phyloP scores from a whole-genome alignment of 2,113 vertebrate species.

The Puffinus mauretanicus region DNA sequence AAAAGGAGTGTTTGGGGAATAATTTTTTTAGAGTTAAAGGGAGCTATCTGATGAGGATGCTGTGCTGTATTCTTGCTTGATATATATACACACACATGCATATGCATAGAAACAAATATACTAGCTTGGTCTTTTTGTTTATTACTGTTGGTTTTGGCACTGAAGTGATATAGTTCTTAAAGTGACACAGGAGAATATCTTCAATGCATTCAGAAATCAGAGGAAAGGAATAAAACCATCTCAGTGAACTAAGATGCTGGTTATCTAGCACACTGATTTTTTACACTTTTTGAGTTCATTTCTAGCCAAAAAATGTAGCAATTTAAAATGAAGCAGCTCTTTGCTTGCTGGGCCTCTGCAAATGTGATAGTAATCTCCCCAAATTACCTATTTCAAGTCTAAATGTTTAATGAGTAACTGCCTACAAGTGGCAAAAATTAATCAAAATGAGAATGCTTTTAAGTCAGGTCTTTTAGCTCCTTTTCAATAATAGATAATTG shows the following conservation, averaged over 20 bases:
- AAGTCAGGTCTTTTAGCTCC: background rate
- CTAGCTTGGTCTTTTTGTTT: background rate
- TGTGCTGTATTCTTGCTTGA: background rate
- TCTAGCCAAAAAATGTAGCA: background rate
- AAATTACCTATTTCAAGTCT: background rate
- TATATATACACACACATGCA: accelerated
- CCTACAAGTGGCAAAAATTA: slow-evolving; percentile 8
- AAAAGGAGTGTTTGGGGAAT: background rate
- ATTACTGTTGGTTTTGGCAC: background rate
- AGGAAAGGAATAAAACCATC: background rate
- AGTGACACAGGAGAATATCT: background rate
- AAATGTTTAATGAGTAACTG: slow-evolving; percentile 17
- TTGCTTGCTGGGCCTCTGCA: background rate
- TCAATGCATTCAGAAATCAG: background rate
- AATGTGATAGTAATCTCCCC: background rate
- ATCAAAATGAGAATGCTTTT: slow-evolving; percentile 20
- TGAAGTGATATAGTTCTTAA: background rate
- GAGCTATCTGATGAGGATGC: background rate
- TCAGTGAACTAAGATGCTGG: background rate
- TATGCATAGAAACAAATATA: background rate
- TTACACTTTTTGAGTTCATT: background rate
- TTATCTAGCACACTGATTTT: background rate
- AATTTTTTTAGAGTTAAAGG: background rate
- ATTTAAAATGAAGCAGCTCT: background rate
- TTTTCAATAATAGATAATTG: slow-evolving; percentile 26